These are phyloP conservation scores for Liasis olivaceus DNA, from an alignment of 2,797 vertebrate species.

Conservation along the genomic window DNA sequence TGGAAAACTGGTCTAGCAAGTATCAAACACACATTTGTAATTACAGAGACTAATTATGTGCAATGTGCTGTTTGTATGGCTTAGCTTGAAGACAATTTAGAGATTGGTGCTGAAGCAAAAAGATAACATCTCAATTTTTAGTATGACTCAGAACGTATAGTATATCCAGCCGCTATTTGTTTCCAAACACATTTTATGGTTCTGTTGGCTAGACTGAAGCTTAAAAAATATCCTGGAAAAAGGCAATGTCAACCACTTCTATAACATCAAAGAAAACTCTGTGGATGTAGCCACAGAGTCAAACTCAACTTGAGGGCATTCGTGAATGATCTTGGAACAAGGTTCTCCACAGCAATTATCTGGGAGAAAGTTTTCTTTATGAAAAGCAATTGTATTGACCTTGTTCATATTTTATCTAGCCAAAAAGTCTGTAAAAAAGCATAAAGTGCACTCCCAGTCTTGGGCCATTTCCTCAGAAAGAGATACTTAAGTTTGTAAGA, in stretches of 20 bases:
- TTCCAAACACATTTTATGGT: background rate
- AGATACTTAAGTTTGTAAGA: background rate
- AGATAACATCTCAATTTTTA: background rate
- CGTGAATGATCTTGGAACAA: too few relatives aligned
- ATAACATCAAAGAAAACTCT: too few relatives aligned
- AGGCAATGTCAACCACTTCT: too few relatives aligned
- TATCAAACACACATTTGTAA: background rate
- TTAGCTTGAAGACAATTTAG: background rate
- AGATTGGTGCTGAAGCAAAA: background rate
- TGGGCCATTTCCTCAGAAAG: background rate
- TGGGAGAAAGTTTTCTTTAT: too few relatives aligned
- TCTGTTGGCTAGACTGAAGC: too few relatives aligned
- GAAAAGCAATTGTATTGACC: too few relatives aligned
- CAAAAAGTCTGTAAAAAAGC: background rate
- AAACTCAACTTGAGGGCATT: too few relatives aligned
- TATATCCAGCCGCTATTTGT: background rate
- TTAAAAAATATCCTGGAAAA: too few relatives aligned
- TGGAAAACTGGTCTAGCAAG: background rate
- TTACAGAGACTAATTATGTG: background rate
- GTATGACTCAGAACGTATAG: background rate
- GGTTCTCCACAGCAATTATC: too few relatives aligned
- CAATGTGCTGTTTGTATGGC: background rate
- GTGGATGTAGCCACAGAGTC: too few relatives aligned
- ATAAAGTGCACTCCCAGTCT: background rate
- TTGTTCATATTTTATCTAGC: too few relatives aligned